Percentiles rank a stretch among this genome's conserved stretches.
These are phyloP conservation scores for Enteromius treurensis DNA, from an alignment of 2,797 vertebrate genomes.

Conservation along the genomic window DNA sequence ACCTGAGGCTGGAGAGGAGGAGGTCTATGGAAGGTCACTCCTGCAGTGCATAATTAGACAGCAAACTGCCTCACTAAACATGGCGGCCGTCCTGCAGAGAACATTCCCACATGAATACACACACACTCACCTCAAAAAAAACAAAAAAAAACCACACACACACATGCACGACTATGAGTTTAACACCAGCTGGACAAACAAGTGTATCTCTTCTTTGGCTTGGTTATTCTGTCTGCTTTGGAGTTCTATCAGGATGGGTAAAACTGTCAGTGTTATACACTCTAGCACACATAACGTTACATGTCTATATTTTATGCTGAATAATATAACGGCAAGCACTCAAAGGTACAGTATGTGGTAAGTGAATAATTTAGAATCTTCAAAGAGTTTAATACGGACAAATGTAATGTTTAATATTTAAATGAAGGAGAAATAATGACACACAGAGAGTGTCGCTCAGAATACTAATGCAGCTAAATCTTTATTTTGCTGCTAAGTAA, in stretches of 20 bases:
- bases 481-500: constrained; percentile 3
- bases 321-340: background rate
- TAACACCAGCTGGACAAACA: constrained; percentile 10
- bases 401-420: constrained; percentile 31
- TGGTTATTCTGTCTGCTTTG: background rate
- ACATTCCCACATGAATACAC: constrained; percentile 42
- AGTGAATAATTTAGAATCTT: constrained; percentile 15
- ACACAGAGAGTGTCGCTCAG: background rate
- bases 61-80: constrained; percentile 78
- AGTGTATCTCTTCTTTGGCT: background rate
- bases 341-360: background rate
- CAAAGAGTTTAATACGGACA: background rate
- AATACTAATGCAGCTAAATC: background rate
- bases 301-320: background rate
- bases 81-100: constrained; percentile 67
- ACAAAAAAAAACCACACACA: too few species aligned
- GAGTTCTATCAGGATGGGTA: background rate
- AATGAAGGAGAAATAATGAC: background rate
- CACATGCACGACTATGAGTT: constrained; percentile 1
- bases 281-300: background rate
- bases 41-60: constrained; percentile 80
- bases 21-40: constrained; percentile 78
- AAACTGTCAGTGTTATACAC: background rate
- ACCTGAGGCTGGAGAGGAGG: background rate
- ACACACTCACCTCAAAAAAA: constrained; percentile 9